Evolutionary conservation across 2,113 vertebrate species (phyloP).

Genomic region (Emydocephalus ijimae): DNA sequence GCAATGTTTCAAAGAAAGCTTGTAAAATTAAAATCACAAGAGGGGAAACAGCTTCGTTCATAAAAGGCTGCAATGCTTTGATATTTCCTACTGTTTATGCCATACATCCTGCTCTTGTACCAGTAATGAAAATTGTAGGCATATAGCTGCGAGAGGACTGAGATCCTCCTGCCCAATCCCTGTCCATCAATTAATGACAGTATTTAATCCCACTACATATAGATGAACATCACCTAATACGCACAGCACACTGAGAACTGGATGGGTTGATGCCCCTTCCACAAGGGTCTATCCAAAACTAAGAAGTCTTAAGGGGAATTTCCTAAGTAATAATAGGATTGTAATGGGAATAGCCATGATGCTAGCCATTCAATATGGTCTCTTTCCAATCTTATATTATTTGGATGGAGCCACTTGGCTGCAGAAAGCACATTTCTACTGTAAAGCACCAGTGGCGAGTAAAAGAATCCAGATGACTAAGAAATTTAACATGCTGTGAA

Average conservation of each 20-base stretch:
- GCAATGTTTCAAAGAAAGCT: conserved; percentile 1
- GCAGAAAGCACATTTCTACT: not conserved
- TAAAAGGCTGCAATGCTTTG: conserved; percentile 7
- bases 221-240: not conserved
- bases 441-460: not conserved
- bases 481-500: not conserved
- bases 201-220: not conserved
- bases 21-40: not conserved
- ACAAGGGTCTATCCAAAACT: not conserved
- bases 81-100: not conserved
- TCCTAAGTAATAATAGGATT: not conserved
- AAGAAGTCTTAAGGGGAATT: not conserved
- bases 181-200: not conserved
- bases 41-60: not conserved
- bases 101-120: not conserved
- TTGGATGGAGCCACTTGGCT: not conserved
- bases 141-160: not conserved
- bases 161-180: not conserved
- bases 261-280: not conserved
- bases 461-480: not conserved
- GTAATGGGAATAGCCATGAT: not conserved
- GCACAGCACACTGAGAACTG: not conserved
- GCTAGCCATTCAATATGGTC: not conserved
- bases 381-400: not conserved
- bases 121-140: not conserved